A percentile compares a stretch with the other conserved stretches of the same genome.
These are phyloP conservation scores for Hymenochirus boettgeri DNA, from an alignment of 2,113 vertebrate species.

Conservation along the genomic window DNA sequence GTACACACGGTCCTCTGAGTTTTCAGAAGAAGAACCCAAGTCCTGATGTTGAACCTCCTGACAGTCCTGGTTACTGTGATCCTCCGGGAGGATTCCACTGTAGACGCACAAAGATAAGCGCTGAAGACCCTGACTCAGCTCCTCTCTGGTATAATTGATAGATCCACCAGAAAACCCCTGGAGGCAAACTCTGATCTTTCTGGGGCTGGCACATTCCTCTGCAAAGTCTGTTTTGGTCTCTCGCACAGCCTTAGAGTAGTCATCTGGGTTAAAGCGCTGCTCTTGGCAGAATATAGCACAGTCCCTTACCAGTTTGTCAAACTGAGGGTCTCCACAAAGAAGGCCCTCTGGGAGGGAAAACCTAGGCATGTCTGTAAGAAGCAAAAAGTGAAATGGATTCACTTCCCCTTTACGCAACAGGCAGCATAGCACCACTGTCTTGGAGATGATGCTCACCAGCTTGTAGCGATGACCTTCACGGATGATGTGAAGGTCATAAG, in stretches of 20 bases:
- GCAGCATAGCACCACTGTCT: slow-evolving; percentile 93
- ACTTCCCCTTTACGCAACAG: slow-evolving; percentile 81
- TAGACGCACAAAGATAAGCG: slow-evolving; percentile 71
- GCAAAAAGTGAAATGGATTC: slow-evolving; percentile 86
- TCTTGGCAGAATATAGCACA: slow-evolving; percentile 76
- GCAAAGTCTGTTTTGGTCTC: slow-evolving; percentile 82
- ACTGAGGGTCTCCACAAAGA: slow-evolving; percentile 69
- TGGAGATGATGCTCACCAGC: slow-evolving; percentile 93
- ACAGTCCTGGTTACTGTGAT: slow-evolving; percentile 57
- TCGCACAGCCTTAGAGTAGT: slow-evolving; percentile 87
- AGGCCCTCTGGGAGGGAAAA: slow-evolving; percentile 86
- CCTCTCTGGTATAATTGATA: slow-evolving; percentile 54
- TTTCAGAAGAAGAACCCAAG: slow-evolving; percentile 45
- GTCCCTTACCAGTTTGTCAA: slow-evolving; percentile 82
- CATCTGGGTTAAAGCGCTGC: slow-evolving; percentile 83
- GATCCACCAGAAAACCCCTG: slow-evolving; percentile 52
- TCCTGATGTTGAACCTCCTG: slow-evolving; percentile 58
- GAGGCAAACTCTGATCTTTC: slow-evolving; percentile 74
- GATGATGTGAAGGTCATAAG: slow-evolving; percentile 87
- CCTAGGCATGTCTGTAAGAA: slow-evolving; percentile 88
- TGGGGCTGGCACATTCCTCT: slow-evolving; percentile 82
- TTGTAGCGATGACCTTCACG: slow-evolving; percentile 96
- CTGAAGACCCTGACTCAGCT: slow-evolving; percentile 66
- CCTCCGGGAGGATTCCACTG: slow-evolving; percentile 48
- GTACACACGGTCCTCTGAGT: slow-evolving; percentile 80